phyloP scores from a whole-genome alignment of 2,113 vertebrate genomes.

The Bostrychus sinensis region DNA sequence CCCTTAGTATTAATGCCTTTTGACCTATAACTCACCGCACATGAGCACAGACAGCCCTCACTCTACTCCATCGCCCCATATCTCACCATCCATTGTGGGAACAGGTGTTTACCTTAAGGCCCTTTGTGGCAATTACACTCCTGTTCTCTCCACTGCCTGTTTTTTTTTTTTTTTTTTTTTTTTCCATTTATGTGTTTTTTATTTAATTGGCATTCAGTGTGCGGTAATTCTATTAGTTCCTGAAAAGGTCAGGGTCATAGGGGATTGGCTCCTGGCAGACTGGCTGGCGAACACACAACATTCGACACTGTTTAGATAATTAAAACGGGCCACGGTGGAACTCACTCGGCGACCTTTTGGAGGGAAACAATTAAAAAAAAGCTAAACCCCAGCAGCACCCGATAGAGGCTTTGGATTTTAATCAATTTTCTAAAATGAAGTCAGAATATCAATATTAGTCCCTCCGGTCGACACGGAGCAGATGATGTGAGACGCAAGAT shows the following conservation, averaged over 20 bases:
- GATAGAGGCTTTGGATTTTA: constrained; percentile 25
- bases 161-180: constrained; percentile 67
- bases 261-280: constrained; percentile 61
- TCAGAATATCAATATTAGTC: constrained; percentile 45
- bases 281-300: constrained; percentile 24
- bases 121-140: constrained; percentile 67
- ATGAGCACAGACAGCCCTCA: constrained; percentile 25
- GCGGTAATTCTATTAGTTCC: constrained; percentile 75
- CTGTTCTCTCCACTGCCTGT: constrained; percentile 49
- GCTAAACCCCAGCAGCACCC: constrained; percentile 13
- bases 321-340: constrained; percentile 33
- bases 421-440: constrained; percentile 43
- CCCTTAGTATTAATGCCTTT: too few species aligned
- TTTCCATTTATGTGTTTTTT: constrained; percentile 72
- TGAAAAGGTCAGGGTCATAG: constrained; percentile 74
- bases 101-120: constrained; percentile 78
- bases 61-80: constrained; percentile 30
- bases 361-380: constrained; percentile 45
- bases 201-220: constrained; percentile 74
- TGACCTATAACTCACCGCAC: constrained; percentile 15
- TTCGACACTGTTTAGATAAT: constrained; percentile 47
- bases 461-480: not conserved
- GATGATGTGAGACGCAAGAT: not conserved
- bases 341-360: constrained; percentile 45
- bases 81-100: constrained; percentile 55